Base-by-base conservation (phyloP, 2,113 vertebrate genomes). In the Xenopus laevis region DNA sequence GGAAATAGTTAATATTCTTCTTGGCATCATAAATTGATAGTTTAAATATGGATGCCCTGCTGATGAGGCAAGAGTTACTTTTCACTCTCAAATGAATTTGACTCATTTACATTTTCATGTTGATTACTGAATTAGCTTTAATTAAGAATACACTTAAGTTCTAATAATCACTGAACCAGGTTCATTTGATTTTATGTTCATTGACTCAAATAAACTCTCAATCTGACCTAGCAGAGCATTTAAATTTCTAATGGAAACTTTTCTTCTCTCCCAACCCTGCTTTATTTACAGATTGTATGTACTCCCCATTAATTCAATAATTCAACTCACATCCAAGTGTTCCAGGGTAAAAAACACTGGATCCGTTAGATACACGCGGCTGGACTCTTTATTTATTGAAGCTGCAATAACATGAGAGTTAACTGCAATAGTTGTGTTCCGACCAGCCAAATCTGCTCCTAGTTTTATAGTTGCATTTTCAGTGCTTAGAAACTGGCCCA, bases 331-430 rank as follows among this genome's bases (percentile, higher is more conserved):
- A 80, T 99, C 93, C 4, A 96, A 95, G 91, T 99, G 97, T 60
- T 96, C 92, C 87, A 99, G 89, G 3, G 96, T 98, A 55, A 98
- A 98, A 82, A 97, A 92, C 87, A 99, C 97, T 0, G 97, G 97
- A 76, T 99, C 96, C 1, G 95, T 96, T 85, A 98, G 91, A 89
- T 94, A 98, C 15, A 99, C 95, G 0, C 97, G 91, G 89, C 96
- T 99, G 58, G 97, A 99, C 86, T 99, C 97, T 82, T 99, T 99
- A 89, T 98, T 99, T 89, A 99, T 96, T 2, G 97, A 98, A 68
- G 97, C 96, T 0, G 97, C 94, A 40, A 99, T 96, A 91, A 99
- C 93, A 77, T 98, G 94, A 0, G 97, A 98, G 83, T 98, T 99
- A 81, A 99, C 97, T 0, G 95, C 94, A 15, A 98, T 94, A 0